Conservation (phyloP, 2,888 invertebrate species). For the Anoncus sp. region DNA sequence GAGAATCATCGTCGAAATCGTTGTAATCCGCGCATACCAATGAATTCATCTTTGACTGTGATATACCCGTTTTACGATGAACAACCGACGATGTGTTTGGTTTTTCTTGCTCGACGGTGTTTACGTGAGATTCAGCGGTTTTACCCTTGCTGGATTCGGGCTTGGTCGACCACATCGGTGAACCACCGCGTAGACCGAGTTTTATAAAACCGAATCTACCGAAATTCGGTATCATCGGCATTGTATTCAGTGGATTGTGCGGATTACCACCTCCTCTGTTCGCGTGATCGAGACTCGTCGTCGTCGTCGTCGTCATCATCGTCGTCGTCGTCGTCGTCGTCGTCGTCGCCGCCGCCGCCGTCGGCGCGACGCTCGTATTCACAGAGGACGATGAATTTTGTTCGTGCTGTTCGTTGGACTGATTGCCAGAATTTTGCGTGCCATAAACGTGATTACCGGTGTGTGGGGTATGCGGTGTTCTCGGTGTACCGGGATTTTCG, state of each 20-base stretch:
- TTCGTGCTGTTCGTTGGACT: slow-evolving; percentile 79
- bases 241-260: slow-evolving; percentile 85
- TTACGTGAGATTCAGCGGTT: slow-evolving; percentile 79
- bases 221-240: slow-evolving; percentile 86
- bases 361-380: slow-evolving; percentile 84
- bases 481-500: slow-evolving; percentile 85
- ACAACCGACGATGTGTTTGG: slow-evolving; percentile 81
- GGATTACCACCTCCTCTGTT: slow-evolving; percentile 84
- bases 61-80: slow-evolving; percentile 80
- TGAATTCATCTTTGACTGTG: slow-evolving; percentile 83
- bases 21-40: slow-evolving; percentile 86
- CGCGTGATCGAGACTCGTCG: slow-evolving; percentile 82
- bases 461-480: slow-evolving; percentile 82
- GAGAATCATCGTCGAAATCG: slow-evolving; percentile 86
- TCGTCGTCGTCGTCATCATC: slow-evolving; percentile 85
- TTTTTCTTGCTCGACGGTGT: slow-evolving; percentile 82
- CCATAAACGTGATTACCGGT: slow-evolving; percentile 67
- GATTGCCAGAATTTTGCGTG: slow-evolving; percentile 47
- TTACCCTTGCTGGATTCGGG: slow-evolving; percentile 81
- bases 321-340: slow-evolving; percentile 83
- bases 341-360: slow-evolving; percentile 84
- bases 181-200: slow-evolving; percentile 87
- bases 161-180: slow-evolving; percentile 87
- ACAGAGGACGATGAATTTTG: slow-evolving; percentile 62
- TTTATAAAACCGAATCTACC: slow-evolving; percentile 86